Percentiles rank a stretch among this genome's conserved stretches.
Evolutionary conservation across 2,888 invertebrate species (phyloP).

Genomic region (Drosophila koepferae): DNA sequence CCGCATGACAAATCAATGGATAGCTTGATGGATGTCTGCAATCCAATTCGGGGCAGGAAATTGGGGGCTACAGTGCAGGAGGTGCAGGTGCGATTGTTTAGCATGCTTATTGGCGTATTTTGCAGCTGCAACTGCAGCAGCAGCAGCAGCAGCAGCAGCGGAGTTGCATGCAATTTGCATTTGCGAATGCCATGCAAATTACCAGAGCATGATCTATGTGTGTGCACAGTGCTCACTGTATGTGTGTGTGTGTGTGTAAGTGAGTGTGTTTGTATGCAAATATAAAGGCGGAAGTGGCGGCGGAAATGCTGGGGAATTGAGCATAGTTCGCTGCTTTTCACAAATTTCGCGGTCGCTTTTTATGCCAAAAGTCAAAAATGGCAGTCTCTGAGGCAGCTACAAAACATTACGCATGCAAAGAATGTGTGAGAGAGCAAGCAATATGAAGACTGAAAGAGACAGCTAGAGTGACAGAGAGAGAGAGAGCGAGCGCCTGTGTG

Average conservation of each 20-base stretch:
- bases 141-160: conserved; percentile 5
- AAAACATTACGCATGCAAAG: conserved; percentile 77
- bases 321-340: conserved; percentile 48
- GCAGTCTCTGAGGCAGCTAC: conserved; percentile 40
- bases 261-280: conserved; percentile 56
- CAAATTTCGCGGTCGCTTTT: conserved; percentile 60
- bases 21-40: conserved; percentile 56
- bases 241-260: conserved; percentile 7
- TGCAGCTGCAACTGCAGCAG: conserved; percentile 18
- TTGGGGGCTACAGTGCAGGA: background rate
- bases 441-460: background rate
- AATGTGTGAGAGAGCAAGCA: conserved; percentile 38
- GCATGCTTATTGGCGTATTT: conserved; percentile 76
- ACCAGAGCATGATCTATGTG: conserved; percentile 47
- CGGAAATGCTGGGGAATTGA: conserved; percentile 46
- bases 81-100: conserved; percentile 57
- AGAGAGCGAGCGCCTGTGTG: background rate
- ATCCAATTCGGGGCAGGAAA: background rate
- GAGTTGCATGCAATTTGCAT: conserved; percentile 61
- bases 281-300: conserved; percentile 63
- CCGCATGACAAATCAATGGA: conserved; percentile 64
- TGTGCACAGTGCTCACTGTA: conserved; percentile 1
- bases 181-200: conserved; percentile 56
- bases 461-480: background rate
- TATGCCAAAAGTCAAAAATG: conserved; percentile 62